phyloP scores from a whole-genome alignment of 2,113 vertebrate species.

The Myrmecobius fasciatus region DNA sequence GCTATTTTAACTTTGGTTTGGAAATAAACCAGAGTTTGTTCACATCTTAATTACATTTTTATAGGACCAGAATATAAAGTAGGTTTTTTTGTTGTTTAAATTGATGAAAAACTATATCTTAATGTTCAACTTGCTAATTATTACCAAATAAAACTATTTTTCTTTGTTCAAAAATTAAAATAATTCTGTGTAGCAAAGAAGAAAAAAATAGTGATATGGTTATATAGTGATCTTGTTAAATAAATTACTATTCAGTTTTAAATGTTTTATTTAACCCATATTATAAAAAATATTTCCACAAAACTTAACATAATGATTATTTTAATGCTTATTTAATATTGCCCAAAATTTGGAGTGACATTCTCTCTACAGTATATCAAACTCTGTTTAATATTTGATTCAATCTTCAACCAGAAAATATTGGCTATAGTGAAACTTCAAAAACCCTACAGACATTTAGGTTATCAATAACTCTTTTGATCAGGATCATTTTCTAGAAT shows the following conservation, averaged over 20 bases:
- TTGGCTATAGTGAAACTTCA: background rate
- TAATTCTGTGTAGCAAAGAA: constrained; percentile 41
- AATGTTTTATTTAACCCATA: constrained; percentile 39
- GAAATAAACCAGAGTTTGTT: constrained; percentile 60
- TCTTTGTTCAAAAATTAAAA: constrained; percentile 63
- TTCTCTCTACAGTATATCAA: background rate
- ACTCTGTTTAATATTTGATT: constrained; percentile 1
- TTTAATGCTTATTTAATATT: background rate
- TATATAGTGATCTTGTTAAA: background rate
- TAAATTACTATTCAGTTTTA: background rate
- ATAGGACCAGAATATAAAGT: constrained; percentile 46
- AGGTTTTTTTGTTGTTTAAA: constrained; percentile 35
- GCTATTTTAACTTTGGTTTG: constrained; percentile 42
- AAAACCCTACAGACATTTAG: background rate
- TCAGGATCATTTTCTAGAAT: background rate
- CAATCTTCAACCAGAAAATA: background rate
- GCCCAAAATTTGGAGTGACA: background rate
- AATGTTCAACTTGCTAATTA: constrained; percentile 57
- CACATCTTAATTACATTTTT: constrained; percentile 56
- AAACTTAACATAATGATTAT: constrained; percentile 23
- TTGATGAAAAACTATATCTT: constrained; percentile 22
- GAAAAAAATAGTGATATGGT: constrained; percentile 15
- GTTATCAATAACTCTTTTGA: constrained; percentile 17
- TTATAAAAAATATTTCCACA: constrained; percentile 15
- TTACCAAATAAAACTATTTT: constrained; percentile 65